phyloP scores from a whole-genome alignment of 2,113 vertebrate genomes.

The Corvus cornix region DNA sequence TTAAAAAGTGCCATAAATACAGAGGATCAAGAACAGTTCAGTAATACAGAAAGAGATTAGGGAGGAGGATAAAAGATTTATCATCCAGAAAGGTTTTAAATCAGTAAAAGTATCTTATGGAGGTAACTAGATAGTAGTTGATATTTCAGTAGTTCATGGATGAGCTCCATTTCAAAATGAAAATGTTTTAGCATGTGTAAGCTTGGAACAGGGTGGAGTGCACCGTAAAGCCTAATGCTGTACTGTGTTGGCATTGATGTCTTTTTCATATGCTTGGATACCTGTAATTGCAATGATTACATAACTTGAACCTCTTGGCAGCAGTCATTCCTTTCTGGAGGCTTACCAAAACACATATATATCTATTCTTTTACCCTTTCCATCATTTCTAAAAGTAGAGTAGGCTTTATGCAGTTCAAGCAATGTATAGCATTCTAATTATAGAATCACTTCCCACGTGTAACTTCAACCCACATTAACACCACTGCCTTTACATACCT shows the following conservation, averaged over 20 bases:
- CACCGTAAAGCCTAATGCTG: neutral
- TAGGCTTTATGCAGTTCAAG: neutral
- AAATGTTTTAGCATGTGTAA: neutral
- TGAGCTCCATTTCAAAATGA: neutral
- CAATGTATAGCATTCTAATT: neutral
- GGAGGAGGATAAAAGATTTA: neutral
- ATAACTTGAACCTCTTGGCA: neutral
- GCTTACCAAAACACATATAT: neutral
- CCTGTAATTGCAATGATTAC: neutral
- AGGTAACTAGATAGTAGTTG: neutral
- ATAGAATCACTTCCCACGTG: neutral
- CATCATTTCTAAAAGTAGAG: neutral
- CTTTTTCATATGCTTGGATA: neutral
- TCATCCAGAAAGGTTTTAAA: neutral
- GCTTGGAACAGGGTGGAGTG: neutral
- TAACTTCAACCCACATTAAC: conserved; percentile 9
- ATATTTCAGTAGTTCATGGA: neutral
- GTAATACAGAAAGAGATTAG: neutral
- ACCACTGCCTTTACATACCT: neutral
- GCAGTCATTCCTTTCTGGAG: neutral
- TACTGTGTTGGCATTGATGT: neutral
- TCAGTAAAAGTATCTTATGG: neutral
- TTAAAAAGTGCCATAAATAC: neutral
- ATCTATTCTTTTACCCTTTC: neutral
- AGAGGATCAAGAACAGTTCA: neutral